Percentiles rank a stretch among this genome's conserved stretches.
These are phyloP conservation scores for Melanotaenia boesemani DNA, from an alignment of 2,797 vertebrate genomes.

Conservation along the genomic window DNA sequence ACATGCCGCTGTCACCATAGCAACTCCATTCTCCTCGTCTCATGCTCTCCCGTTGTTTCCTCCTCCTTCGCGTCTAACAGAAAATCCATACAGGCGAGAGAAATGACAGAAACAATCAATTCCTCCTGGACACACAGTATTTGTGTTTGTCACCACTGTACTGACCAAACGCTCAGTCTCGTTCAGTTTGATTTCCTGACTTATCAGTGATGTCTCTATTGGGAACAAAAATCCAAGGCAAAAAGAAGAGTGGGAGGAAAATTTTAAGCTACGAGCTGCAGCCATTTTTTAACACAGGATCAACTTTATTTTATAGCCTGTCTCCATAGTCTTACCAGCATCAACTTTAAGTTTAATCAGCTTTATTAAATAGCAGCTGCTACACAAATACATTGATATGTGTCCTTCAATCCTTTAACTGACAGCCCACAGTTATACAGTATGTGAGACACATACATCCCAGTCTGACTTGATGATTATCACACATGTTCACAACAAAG, in stretches of 20 bases:
- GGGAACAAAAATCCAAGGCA: neutral
- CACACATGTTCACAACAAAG: too few relatives aligned
- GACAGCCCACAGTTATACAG: too few relatives aligned
- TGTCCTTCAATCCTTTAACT: too few relatives aligned
- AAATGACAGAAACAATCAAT: constrained; percentile 18
- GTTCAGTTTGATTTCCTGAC: neutral
- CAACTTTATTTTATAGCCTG: neutral
- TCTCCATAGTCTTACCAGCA: neutral
- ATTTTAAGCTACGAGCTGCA: neutral
- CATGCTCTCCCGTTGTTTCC: constrained; percentile 29
- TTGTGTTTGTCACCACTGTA: constrained; percentile 6
- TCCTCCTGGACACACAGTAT: neutral
- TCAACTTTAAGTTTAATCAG: too few relatives aligned
- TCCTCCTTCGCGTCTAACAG: constrained; percentile 40
- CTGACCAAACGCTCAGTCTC: constrained; percentile 10
- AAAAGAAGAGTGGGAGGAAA: neutral
- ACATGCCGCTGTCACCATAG: constrained; percentile 55
- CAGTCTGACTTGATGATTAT: too few relatives aligned
- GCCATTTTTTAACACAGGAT: neutral
- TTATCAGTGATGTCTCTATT: constrained; percentile 5
- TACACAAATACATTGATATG: too few relatives aligned
- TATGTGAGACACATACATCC: too few relatives aligned
- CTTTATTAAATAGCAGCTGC: too few relatives aligned
- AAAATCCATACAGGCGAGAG: constrained; percentile 47
- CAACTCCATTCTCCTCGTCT: constrained; percentile 54